phyloP scores from a whole-genome alignment of 2,113 vertebrate species.

The Thermophis baileyi region DNA sequence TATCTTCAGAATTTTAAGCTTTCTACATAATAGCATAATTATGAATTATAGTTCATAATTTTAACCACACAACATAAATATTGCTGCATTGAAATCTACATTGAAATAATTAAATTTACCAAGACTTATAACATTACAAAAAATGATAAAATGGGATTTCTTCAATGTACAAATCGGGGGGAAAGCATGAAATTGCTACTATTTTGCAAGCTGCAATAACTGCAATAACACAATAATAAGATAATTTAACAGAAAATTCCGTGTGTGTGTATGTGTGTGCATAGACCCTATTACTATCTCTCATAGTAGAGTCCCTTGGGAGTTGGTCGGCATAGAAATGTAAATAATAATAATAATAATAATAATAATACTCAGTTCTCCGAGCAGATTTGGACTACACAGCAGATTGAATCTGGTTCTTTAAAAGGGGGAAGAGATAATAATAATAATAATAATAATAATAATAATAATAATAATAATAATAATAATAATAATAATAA shows the following conservation, averaged over 20 bases:
- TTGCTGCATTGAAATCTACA: neutral
- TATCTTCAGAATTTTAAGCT: neutral
- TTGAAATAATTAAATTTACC: neutral
- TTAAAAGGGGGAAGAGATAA: too few relatives aligned
- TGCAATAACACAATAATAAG: neutral
- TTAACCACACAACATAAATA: neutral
- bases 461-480: too few relatives aligned
- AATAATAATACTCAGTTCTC: too few relatives aligned
- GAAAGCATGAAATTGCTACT: neutral
- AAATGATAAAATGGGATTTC: neutral
- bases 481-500: too few relatives aligned
- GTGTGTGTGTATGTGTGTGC: neutral
- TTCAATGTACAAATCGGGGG: neutral
- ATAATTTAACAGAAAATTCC: neutral
- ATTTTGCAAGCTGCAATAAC: neutral
- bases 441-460: too few relatives aligned
- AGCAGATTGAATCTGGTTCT: too few relatives aligned
- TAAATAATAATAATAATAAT: too few relatives aligned
- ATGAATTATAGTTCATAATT: neutral
- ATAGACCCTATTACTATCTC: neutral
- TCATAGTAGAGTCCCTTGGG: too few relatives aligned
- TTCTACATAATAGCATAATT: neutral
- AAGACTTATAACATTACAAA: neutral
- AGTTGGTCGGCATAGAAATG: too few relatives aligned
- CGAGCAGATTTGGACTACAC: too few relatives aligned